Percentiles rank a stretch among this genome's conserved stretches.
Evolutionary conservation across 2,888 invertebrate genomes (phyloP).

Genomic region (Cerceris rybyensis): DNA sequence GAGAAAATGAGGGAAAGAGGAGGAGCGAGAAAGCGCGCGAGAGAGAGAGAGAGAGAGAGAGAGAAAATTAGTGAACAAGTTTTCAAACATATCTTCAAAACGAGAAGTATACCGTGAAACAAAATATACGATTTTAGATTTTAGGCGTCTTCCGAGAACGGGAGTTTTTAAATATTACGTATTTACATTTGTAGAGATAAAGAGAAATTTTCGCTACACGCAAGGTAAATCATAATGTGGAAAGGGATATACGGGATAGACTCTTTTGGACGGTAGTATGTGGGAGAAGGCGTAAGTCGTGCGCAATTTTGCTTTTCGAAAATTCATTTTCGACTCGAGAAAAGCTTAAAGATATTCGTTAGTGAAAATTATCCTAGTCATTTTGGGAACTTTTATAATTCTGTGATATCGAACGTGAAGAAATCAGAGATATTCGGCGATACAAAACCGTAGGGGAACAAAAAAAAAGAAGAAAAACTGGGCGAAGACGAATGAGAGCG

Average conservation of each 20-base stretch:
- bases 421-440: conserved; percentile 49
- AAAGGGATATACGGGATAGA: conserved; percentile 15
- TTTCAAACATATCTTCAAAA: conserved; percentile 80
- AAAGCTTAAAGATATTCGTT: conserved; percentile 59
- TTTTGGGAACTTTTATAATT: conserved; percentile 79
- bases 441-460: conserved; percentile 33
- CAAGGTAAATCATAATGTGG: conserved; percentile 69
- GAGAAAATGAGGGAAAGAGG: neutral
- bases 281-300: conserved; percentile 15
- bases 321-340: conserved; percentile 48
- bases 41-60: conserved; percentile 33
- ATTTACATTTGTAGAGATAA: conserved; percentile 61
- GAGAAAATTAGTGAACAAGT: conserved; percentile 55
- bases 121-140: conserved; percentile 79
- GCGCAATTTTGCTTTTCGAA: conserved; percentile 46
- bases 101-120: conserved; percentile 78
- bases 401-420: conserved; percentile 76
- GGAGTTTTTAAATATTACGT: conserved; percentile 62
- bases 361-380: conserved; percentile 81
- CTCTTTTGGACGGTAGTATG: neutral
- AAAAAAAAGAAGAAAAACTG: conserved; percentile 20
- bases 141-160: conserved; percentile 64
- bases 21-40: conserved; percentile 2
- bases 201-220: conserved; percentile 46
- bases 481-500: conserved; percentile 33